Evolutionary conservation across 2,113 vertebrate genomes (phyloP), one percentile per base, ranked within the genome.

Genomic region (Notiomystis cincta): DNA sequence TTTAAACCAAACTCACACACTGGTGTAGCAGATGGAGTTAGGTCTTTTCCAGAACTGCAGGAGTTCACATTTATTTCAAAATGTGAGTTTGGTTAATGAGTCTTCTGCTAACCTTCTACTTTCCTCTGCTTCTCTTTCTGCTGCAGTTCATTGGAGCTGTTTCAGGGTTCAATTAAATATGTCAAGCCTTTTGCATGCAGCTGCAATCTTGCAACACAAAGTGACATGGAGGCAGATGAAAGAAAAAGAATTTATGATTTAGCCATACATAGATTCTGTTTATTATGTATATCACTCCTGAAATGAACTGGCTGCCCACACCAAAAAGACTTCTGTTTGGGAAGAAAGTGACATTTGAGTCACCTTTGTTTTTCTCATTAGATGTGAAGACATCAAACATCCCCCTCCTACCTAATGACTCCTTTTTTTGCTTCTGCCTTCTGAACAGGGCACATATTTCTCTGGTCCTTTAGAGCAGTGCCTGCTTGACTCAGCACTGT

Each of bases 261-360:
- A 91, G 87, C 87, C 87, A 86, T 94, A 82, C 67, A 86, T 58
- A 73, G 58, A 54, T 78, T 60, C 75, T 86, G 38, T 66, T 2
- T 60, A 33, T 78, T 96, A 94, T 96, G 75, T 90, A 35, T 94
- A 90, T 81, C 51, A 16, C 79, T 92, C 50, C 82, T 95, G 92
- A 91, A 75, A 88, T 0, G 0, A 87, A 51, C 62, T 60, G 51
- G n/a, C 90, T 96, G 79, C 90, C 95, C 93, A 95, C 93, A 95
- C 78, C 84, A 95, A 82, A 94, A 87, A 90, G 64, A 65, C 30
- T 88, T 79, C 82, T 93, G 82, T 92, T 94, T 91, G 90, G 88
- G 88, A 97, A 96, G 82, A 95, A 94, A 88, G 85, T 88, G 90
- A 93, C 85, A 95, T 95, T 94, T 97, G 93, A 96, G 90, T 96